Evolutionary conservation across 2,113 vertebrate species (phyloP).

Genomic region (Sphaerodactylus townsendi): DNA sequence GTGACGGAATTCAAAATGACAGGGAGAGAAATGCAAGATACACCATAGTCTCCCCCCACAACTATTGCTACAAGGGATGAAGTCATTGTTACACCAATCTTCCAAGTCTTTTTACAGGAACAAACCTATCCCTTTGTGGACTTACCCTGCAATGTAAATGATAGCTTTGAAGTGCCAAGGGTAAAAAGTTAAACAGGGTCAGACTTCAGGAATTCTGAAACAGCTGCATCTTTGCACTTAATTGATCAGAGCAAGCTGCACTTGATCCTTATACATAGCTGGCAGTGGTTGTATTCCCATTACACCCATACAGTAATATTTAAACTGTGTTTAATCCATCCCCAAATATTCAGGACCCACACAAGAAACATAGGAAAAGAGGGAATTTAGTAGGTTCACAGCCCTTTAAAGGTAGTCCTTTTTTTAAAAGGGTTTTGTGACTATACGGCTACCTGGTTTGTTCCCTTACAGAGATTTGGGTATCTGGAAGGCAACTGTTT

Average conservation of each 20-base stretch:
- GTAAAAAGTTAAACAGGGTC: not conserved
- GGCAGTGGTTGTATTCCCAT: not conserved
- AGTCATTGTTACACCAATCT: not conserved
- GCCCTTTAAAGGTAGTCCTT: not conserved
- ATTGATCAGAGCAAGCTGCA: not conserved
- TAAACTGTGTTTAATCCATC: not conserved
- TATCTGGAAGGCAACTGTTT: not conserved
- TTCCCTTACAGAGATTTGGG: not conserved
- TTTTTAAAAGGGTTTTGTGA: not conserved
- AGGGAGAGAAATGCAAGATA: not conserved
- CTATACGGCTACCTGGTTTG: not conserved
- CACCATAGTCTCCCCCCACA: too few relatives aligned
- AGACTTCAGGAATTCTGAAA: not conserved
- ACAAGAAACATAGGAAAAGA: not conserved
- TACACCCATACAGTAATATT: not conserved
- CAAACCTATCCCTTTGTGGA: not conserved
- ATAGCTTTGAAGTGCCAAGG: not conserved
- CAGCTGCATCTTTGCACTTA: not conserved
- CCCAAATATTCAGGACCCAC: not conserved
- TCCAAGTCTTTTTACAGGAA: not conserved
- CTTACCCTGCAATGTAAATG: not conserved
- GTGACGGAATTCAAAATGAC: not conserved
- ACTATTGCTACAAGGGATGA: constrained; percentile 17
- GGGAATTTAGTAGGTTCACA: not conserved
- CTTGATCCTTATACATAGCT: not conserved